Percentiles rank a stretch among this genome's conserved stretches.
These are phyloP conservation scores for Panopea generosa DNA, from an alignment of 2,888 invertebrate species.

Conservation along the genomic window DNA sequence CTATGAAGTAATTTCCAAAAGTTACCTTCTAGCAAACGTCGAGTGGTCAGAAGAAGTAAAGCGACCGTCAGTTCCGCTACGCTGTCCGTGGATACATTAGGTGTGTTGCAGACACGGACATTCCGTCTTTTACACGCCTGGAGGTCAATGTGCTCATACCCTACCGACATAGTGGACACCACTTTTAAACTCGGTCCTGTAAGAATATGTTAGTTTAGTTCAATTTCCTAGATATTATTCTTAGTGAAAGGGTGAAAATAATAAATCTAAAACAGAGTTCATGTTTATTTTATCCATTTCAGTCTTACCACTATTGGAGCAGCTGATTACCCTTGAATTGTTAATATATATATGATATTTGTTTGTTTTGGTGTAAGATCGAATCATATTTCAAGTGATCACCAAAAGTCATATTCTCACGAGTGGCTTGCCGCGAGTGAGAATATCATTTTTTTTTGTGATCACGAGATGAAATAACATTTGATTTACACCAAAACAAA, in stretches of 20 bases:
- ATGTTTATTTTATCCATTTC: no score
- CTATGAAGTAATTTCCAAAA: no score
- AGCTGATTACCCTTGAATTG: neutral
- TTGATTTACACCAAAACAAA: no score
- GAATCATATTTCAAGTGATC: no score
- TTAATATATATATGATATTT: no score
- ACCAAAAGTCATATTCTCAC: no score
- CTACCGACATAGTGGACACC: slow-evolving; percentile 95
- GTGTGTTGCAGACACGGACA: slow-evolving; percentile 94
- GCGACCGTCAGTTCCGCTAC: slow-evolving; percentile 96
- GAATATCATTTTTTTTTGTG: no score
- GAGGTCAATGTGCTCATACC: slow-evolving; percentile 94
- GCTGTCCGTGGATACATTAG: slow-evolving; percentile 91
- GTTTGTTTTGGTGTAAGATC: no score
- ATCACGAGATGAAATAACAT: no score
- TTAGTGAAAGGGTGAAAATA: no score
- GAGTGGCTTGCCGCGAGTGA: no score
- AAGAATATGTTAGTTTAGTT: slow-evolving; percentile 14
- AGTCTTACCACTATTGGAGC: neutral
- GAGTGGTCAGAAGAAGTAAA: slow-evolving; percentile 92
- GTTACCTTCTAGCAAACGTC: slow-evolving; percentile 88
- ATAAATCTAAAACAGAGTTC: no score
- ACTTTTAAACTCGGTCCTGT: slow-evolving; percentile 91
- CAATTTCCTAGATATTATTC: neutral
- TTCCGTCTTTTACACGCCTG: slow-evolving; percentile 89